Evolutionary conservation across 30 jellyfish, hydroid and myxozoan genomes (phyloP).

Genomic region (Chrysaora quinquecirrha): DNA sequence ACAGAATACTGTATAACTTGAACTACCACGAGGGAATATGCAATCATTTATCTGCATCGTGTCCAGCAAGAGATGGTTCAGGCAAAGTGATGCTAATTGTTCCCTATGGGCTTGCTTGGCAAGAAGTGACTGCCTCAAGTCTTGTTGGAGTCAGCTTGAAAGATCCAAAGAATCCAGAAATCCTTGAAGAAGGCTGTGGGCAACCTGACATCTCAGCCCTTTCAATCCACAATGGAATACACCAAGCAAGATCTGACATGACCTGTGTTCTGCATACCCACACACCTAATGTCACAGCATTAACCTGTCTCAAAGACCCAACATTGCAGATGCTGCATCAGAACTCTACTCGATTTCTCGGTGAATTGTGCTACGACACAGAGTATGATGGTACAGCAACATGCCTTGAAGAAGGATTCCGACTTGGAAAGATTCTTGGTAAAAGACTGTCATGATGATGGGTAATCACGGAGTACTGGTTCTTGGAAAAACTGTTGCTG

Average conservation of each 20-base stretch:
- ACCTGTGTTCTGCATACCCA: constrained; percentile 55
- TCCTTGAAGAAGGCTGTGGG: constrained; percentile 53
- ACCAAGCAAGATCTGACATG: constrained; percentile 38
- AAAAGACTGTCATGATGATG: constrained; percentile 84
- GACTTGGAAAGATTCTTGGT: constrained; percentile 61
- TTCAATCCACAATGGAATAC: constrained; percentile 67
- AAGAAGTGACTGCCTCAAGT: constrained; percentile 72
- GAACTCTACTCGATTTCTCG: constrained; percentile 66
- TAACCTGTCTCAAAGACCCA: constrained; percentile 60
- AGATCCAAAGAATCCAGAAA: constrained; percentile 38
- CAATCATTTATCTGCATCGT: constrained; percentile 70
- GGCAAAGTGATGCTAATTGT: constrained; percentile 59
- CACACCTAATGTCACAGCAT: constrained; percentile 40
- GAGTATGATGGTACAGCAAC: constrained; percentile 52
- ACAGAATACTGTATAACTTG: constrained; percentile 55
- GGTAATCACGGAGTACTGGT: constrained; percentile 82
- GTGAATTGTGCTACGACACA: constrained; percentile 65
- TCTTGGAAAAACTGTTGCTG: constrained; percentile 64
- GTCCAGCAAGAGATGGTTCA: constrained; percentile 79
- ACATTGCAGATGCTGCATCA: constrained; percentile 62
- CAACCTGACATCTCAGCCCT: constrained; percentile 72
- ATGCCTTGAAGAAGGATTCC: constrained; percentile 64
- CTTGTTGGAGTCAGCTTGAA: constrained; percentile 57
- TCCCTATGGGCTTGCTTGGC: constrained; percentile 73
- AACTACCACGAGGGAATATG: constrained; percentile 70